Evolutionary conservation across 2,113 vertebrate genomes (phyloP).

Genomic region (Chloebia gouldiae): DNA sequence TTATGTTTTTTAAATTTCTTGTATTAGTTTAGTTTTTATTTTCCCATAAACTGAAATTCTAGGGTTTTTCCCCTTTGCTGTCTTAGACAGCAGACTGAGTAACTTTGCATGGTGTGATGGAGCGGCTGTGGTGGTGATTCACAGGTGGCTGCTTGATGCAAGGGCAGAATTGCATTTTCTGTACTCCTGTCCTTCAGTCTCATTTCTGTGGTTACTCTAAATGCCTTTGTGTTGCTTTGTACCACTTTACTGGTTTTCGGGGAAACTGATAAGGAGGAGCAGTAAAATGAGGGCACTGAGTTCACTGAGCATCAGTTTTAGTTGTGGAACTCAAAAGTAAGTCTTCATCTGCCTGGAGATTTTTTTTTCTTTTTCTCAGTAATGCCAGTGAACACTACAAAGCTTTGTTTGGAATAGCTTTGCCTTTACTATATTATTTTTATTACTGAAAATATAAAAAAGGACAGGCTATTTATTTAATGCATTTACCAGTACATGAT

Average conservation of each 20-base stretch:
- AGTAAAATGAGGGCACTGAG: not conserved
- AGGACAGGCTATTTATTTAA: not conserved
- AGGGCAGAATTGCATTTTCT: not conserved
- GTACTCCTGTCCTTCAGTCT: not conserved
- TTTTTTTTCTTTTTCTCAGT: not conserved
- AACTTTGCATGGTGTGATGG: not conserved
- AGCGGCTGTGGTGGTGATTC: not conserved
- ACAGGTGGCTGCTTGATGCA: not conserved
- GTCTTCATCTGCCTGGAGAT: not conserved
- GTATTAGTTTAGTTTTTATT: not conserved
- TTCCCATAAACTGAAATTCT: not conserved
- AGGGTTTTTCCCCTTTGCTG: not conserved
- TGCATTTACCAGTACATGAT: not conserved
- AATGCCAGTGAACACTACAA: not conserved
- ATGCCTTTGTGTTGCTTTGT: not conserved
- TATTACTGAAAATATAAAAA: not conserved
- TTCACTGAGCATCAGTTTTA: not conserved
- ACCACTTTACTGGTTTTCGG: fast-evolving
- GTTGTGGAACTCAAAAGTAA: not conserved
- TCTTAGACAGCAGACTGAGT: not conserved
- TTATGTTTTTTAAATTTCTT: fast-evolving
- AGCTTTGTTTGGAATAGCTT: not conserved
- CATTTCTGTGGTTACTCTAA: not conserved
- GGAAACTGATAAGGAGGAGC: not conserved
- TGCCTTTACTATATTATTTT: not conserved